Evolutionary conservation across 2,797 vertebrate species (phyloP).

Genomic region (Danio tinwini): DNA sequence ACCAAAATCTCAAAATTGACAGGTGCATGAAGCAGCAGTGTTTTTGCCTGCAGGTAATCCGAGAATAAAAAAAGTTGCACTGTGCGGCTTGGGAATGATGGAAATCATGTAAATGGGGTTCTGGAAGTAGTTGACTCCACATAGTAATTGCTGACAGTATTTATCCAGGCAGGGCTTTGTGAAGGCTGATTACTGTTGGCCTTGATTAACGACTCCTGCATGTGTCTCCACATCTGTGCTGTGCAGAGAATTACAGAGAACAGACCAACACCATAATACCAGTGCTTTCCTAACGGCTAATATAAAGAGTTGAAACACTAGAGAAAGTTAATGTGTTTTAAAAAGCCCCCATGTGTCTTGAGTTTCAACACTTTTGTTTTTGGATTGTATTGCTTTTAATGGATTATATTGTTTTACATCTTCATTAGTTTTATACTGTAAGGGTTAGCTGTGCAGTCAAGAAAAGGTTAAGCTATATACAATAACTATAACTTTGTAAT

Average conservation of each 20-base stretch:
- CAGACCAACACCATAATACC: slow-evolving; percentile 76
- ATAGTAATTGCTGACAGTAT: slow-evolving; percentile 68
- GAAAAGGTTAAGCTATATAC: too few relatives aligned
- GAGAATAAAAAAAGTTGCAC: not conserved
- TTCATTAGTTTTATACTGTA: too few relatives aligned
- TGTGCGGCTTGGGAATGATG: not conserved
- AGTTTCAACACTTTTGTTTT: too few relatives aligned
- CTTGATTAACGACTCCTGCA: slow-evolving; percentile 70
- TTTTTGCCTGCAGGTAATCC: too few relatives aligned
- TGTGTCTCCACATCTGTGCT: slow-evolving; percentile 68
- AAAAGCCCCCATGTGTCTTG: not conserved
- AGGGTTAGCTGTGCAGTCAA: not conserved
- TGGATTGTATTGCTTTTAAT: not conserved
- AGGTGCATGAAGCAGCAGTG: too few relatives aligned
- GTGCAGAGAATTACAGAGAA: slow-evolving; percentile 75
- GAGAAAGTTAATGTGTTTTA: slow-evolving; percentile 54
- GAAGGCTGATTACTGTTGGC: slow-evolving; percentile 70
- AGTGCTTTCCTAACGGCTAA: slow-evolving; percentile 73
- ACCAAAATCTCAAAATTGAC: too few relatives aligned
- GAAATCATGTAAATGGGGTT: slow-evolving; percentile 46
- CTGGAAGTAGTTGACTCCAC: slow-evolving; percentile 55
- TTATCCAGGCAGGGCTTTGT: slow-evolving; percentile 69
- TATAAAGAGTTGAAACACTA: slow-evolving; percentile 68
- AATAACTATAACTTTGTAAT: too few relatives aligned
- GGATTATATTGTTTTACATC: not conserved